Evolutionary conservation across 2,113 vertebrate species (phyloP), one percentile per base, ranked within the genome.

Genomic region (Otus sunia): DNA sequence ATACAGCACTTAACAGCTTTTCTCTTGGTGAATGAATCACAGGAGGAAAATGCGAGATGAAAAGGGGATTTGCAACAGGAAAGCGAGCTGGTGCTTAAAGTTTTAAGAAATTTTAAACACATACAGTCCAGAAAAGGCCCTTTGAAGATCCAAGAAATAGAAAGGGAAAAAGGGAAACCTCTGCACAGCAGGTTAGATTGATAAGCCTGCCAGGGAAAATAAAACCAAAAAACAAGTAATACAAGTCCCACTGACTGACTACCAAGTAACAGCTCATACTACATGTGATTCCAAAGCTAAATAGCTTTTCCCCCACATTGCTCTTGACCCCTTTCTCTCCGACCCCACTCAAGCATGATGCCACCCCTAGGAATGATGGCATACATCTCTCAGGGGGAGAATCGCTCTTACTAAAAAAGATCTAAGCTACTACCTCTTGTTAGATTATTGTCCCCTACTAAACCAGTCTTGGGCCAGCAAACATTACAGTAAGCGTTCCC

Each of bases 11-110:
- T 84, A 80, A 53, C 94, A 91, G 88, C 59, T 97, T 96, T 88
- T 86, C 94, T 92, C 71, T 88, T 41, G 63, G 66, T 92, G 87
- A 95, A 97, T 90, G 79, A 97, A 95, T 96, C 89, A 92, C 49
- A 63, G 75, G 37, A 97, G 80, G 68, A 64, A 88, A 96, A 87
- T 73, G 87, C 20, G 86, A 96, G 72, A 90, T 80, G 71, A 50
- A 81, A 87, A 67, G 47, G 32, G 69, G 45, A 94, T 95, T 88
- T 90, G 86, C 60, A 86, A 60, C 9, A 19, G 75, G 49, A 83
- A 94, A 93, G 62, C 96, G 55, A 86, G 30, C 10, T 49, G 63
- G 23, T 79, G 39, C 73, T 96, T 29, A n/a, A 90, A 91, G n/a
- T 92, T 96, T 85, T 26, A 92, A 95, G 80, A 90, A 36, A 63